Conservation (phyloP, 2,797 vertebrate genomes). For the Sebastes cheni region DNA sequence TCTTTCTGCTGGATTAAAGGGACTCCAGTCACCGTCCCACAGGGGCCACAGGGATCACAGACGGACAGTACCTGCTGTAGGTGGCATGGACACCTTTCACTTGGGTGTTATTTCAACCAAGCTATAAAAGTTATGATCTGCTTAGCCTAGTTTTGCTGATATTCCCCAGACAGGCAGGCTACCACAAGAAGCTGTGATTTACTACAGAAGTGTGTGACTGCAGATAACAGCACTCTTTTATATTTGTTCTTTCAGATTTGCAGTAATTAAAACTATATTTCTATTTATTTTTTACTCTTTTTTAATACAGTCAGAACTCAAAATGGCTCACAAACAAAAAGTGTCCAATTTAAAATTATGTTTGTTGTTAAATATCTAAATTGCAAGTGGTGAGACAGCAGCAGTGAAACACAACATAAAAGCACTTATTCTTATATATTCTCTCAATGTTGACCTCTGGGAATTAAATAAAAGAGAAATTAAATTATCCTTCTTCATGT, state of each 20-base stretch:
- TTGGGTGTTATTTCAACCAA: constrained; percentile 58
- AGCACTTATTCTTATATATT: not conserved
- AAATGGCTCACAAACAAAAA: not conserved
- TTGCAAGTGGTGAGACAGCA: not conserved
- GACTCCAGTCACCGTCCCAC: constrained; percentile 11
- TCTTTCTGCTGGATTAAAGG: constrained; percentile 60
- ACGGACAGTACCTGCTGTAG: constrained; percentile 36
- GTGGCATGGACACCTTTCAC: constrained; percentile 49
- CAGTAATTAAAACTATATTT: not conserved
- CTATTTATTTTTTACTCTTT: not conserved
- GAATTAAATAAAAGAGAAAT: constrained; percentile 26
- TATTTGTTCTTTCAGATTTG: not conserved
- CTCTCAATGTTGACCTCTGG: not conserved
- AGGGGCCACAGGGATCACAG: constrained; percentile 41
- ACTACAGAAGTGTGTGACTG: not conserved
- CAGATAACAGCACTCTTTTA: not conserved
- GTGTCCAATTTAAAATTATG: not conserved
- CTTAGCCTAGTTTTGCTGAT: constrained; percentile 8
- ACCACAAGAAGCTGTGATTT: constrained; percentile 14
- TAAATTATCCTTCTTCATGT: not conserved
- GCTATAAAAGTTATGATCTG: constrained; percentile 47
- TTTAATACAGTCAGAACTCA: not conserved
- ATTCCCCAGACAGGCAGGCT: not conserved
- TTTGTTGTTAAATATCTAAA: not conserved
- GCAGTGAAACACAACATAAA: not conserved